These are phyloP conservation scores for Campylomormyrus tamandua DNA, from an alignment of 2,113 vertebrate species.

Conservation along the genomic window DNA sequence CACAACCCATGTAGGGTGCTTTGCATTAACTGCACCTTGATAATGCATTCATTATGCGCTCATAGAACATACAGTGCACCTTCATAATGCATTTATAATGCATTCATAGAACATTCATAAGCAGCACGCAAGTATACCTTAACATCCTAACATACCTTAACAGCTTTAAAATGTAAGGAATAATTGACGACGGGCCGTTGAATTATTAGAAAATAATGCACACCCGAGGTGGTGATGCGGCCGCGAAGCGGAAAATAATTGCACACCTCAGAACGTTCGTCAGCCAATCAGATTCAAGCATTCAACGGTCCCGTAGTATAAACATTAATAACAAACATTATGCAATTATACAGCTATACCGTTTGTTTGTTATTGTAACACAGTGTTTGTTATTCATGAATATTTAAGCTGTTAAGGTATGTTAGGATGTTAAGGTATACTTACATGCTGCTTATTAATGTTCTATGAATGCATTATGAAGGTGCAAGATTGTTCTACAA, in stretches of 20 bases:
- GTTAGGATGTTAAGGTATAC: neutral
- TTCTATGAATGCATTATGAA: neutral
- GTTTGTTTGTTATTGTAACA: neutral
- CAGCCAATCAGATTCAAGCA: no score
- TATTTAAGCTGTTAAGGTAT: neutral
- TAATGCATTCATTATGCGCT: neutral
- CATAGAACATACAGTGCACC: neutral
- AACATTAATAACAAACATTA: neutral
- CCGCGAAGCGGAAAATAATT: no score
- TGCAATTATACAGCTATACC: neutral
- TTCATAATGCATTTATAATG: neutral
- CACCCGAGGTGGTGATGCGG: no score
- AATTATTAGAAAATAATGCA: no score
- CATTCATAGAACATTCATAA: neutral
- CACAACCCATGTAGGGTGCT: neutral
- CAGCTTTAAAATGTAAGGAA: no score
- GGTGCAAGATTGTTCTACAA: neutral
- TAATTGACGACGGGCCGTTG: no score
- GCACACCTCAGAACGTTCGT: no score
- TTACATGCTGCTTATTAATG: neutral
- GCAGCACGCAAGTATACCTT: neutral
- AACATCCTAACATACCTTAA: neutral
- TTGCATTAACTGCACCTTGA: neutral
- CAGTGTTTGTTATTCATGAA: neutral
- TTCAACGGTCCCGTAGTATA: no score